These are phyloP conservation scores for Rhinichthys osculus DNA, from an alignment of 2,797 vertebrate genomes.

Conservation along the genomic window DNA sequence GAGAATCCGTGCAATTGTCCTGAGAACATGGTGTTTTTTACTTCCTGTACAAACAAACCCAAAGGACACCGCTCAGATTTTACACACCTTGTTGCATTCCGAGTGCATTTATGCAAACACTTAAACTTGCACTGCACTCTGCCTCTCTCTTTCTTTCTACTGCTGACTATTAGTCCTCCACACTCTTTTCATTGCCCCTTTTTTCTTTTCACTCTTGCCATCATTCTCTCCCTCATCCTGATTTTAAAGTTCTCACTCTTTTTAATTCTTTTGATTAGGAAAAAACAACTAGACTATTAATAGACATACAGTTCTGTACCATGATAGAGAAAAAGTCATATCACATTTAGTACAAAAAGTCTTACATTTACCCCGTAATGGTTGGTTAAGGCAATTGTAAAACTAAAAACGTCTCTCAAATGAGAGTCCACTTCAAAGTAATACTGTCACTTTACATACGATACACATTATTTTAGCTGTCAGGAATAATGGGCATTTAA, in stretches of 20 bases:
- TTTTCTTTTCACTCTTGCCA: background rate
- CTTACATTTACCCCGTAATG: background rate
- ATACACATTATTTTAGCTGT: background rate
- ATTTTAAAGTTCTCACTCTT: background rate
- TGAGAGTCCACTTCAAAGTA: background rate
- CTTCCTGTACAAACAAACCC: constrained; percentile 28
- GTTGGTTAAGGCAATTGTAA: background rate
- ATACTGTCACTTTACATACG: background rate
- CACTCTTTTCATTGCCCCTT: background rate
- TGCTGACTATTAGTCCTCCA: background rate
- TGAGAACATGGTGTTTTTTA: constrained; percentile 34
- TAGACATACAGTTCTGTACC: background rate
- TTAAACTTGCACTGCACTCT: background rate
- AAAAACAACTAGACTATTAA: background rate
- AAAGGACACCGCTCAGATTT: constrained; percentile 30
- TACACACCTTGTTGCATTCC: constrained; percentile 24
- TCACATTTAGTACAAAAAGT: background rate
- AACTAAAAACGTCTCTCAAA: background rate
- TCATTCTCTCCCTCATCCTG: background rate
- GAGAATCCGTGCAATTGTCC: constrained; percentile 11
- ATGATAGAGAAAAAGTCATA: background rate
- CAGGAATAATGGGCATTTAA: background rate
- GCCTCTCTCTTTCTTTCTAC: background rate
- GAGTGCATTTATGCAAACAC: constrained; percentile 13
- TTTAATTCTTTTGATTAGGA: background rate